These are phyloP conservation scores for Intellagama lesueurii DNA, from an alignment of 2,797 vertebrate genomes.

Conservation along the genomic window DNA sequence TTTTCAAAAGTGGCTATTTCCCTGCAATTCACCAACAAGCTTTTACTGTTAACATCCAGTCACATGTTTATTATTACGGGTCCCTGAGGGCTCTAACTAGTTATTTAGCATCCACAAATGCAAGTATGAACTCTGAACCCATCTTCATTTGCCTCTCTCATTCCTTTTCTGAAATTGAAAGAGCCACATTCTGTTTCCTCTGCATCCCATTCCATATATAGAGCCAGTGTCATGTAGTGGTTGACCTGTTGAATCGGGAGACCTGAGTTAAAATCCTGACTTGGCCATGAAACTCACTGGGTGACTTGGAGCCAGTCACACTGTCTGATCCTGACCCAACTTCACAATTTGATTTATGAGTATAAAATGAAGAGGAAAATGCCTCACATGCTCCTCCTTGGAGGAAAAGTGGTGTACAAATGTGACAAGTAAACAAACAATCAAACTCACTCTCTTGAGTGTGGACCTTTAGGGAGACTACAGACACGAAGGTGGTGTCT, in stretches of 20 bases:
- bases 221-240: too few relatives aligned
- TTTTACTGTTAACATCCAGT: conserved; percentile 45
- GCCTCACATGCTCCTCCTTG: too few relatives aligned
- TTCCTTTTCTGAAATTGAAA: conserved; percentile 35
- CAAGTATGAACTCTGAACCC: conserved; percentile 53
- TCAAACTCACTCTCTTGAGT: not conserved
- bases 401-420: too few relatives aligned
- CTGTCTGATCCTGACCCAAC: too few relatives aligned
- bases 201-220: too few relatives aligned
- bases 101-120: conserved; percentile 52
- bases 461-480: not conserved
- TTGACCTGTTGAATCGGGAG: too few relatives aligned
- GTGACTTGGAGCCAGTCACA: too few relatives aligned
- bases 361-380: too few relatives aligned
- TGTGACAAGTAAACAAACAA: too few relatives aligned
- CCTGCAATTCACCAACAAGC: conserved; percentile 49
- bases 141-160: fast-evolving
- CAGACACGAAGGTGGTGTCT: not conserved
- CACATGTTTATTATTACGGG: conserved; percentile 37
- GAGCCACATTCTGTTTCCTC: not conserved
- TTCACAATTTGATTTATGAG: too few relatives aligned
- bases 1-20: conserved; percentile 50
- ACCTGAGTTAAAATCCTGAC: too few relatives aligned
- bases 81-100: conserved; percentile 30
- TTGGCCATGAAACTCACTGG: too few relatives aligned